phyloP scores from a whole-genome alignment of 2,888 invertebrate species.

The Eilema caniola region DNA sequence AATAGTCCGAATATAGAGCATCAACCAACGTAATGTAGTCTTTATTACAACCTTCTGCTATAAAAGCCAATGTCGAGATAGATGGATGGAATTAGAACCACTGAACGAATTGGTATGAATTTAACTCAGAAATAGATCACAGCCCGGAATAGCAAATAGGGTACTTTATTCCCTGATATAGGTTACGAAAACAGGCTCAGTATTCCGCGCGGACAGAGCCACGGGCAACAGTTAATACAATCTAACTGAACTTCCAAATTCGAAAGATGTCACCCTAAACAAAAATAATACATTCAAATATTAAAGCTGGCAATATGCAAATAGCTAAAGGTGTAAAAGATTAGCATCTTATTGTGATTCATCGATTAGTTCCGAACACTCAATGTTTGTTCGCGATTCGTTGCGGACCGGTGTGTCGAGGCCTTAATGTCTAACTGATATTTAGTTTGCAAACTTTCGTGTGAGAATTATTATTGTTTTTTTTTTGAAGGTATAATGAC shows the following conservation, averaged over 20 bases:
- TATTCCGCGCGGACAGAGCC: not conserved
- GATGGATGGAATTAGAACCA: too few relatives aligned
- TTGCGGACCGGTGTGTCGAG: conserved; percentile 76
- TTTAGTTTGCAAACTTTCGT: conserved; percentile 17
- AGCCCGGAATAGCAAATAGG: too few relatives aligned
- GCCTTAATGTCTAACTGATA: conserved; percentile 54
- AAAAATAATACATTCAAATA: conserved; percentile 31
- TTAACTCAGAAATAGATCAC: too few relatives aligned
- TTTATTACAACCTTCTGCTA: too few relatives aligned
- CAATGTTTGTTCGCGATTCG: conserved; percentile 80
- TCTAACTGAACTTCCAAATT: conserved; percentile 9
- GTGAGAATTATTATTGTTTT: conserved; percentile 5
- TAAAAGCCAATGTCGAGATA: too few relatives aligned
- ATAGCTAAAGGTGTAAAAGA: conserved; percentile 84
- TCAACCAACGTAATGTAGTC: too few relatives aligned
- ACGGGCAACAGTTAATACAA: not conserved
- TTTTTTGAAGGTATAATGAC: conserved; percentile 1
- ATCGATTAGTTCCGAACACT: conserved; percentile 78
- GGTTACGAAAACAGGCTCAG: not conserved
- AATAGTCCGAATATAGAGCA: too few relatives aligned
- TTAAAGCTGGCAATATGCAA: conserved; percentile 70
- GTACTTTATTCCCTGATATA: too few relatives aligned
- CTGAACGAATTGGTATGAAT: too few relatives aligned
- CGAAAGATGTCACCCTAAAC: conserved; percentile 29
- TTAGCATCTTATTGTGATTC: conserved; percentile 84